Base-by-base conservation (phyloP, 92 coral and sea anemone species). In the Paragorgia papillata region DNA sequence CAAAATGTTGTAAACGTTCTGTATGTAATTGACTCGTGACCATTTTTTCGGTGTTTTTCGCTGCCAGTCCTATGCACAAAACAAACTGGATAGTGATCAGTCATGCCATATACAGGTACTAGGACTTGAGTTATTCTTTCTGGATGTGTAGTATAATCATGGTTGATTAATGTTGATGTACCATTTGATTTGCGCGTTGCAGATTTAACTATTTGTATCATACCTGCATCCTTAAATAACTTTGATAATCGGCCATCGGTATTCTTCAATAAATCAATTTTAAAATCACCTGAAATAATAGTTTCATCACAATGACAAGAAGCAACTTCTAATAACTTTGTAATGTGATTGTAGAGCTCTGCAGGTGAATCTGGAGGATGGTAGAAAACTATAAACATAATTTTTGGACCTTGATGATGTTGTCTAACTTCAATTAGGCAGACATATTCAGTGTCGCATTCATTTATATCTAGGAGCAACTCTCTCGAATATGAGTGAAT, bases 41-140 rank as follows among this genome's bases (percentile, higher is more conserved):
- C 48, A 53, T 8, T 2, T 68, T 68, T 68, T 51, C 61, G 27
- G n/a, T 49, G 28, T 27, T 34, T 68, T 15, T 26, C 55, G 18
- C 79, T 13, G 65, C 48, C 1, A 25, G 7, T 25, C 40, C 5
- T 73, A 37, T 73, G 67, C 22, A 53, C 59, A 29, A 73, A 73
- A 73, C 79, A 73, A 28, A 73, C 40, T 57, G 83, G 81, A 19
- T 75, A 75, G 43, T 75, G 81, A 28, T 75, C 81, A 56, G 53
- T 73, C 24, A 82, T 50, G 3, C 86, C 86, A 64, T 82, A 74
- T 6, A 74, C 66, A 33, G 86, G 86, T 7, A 57, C 62, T 17
- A 57, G 62, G n/a, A 57, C 30, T 17, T 51, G 3, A 6, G 43
- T 37, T 37, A 37, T 51, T 17, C 5, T 3, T 17, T 22, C 26